Evolutionary conservation across 2,113 vertebrate genomes (phyloP), one percentile per base, ranked within the genome.

Genomic region (Salvator merianae): DNA sequence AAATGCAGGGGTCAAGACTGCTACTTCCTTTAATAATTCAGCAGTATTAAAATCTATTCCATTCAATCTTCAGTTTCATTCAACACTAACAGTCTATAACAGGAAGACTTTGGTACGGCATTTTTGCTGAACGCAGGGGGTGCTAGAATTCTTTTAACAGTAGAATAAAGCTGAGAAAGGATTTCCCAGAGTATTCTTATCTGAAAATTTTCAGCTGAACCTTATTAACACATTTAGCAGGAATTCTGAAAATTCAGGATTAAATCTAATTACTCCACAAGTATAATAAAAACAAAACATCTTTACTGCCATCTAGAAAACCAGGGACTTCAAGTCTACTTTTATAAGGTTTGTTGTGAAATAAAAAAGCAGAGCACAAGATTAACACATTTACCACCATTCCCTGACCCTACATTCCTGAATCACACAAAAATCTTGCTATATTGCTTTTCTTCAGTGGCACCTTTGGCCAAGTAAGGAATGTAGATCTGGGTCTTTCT

Each of bases 301-400:
- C 70, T 68, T 2, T 69, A 80, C 73, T 81, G 50, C 62, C 63
- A 88, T 85, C 16, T 85, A 87, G 63, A 85, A 55, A 85, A 73
- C 50, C 1, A 66, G 20, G 63, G 59, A 85, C 83, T 68, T 53
- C 74, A 70, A 89, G 71, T 79, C 79, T 36, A 7, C 55, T 79
- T 22, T 78, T 81, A 32, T 50, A 62, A 84, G 65, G 36, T 81
- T 68, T n/a, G 79, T 84, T 26, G 28, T 38, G 63, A 85, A 86
- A 81, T 34, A 0, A 30, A 65, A 79, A 76, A 77, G 28, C 38
- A 40, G 72, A 14, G 36, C 74, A 70, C 6, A 70, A 74, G 77
- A 32, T 68, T 28, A 18, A 38, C 47, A 79, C 26, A 0, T 7
- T 0, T 79, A 36, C 2, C 2, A 24, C 0, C 2, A 24, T 1